Conservation (phyloP, 2,113 vertebrate species). For the Perca schrenkii region DNA sequence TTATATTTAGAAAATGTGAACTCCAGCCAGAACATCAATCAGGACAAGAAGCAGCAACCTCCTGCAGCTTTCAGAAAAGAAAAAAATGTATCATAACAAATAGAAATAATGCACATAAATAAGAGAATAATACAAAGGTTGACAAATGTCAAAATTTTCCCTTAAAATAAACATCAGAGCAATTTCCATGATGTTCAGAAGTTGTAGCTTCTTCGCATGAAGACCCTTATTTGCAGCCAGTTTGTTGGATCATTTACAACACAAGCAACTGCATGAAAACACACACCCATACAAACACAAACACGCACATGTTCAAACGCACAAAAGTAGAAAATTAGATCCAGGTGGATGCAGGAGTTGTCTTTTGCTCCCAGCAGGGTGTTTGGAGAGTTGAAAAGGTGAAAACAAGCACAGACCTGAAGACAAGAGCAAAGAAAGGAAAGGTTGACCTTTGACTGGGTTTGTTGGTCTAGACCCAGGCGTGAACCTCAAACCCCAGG, state of each 20-base stretch:
- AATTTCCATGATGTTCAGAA: background rate
- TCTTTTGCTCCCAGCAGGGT: constrained; percentile 36
- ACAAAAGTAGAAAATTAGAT: constrained; percentile 29
- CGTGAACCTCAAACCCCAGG: constrained; percentile 64
- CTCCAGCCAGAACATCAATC: background rate
- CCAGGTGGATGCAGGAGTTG: constrained; percentile 42
- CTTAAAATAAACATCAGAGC: background rate
- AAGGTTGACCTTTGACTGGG: constrained; percentile 62
- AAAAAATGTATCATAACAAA: background rate
- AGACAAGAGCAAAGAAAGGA: constrained; percentile 47
- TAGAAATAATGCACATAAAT: background rate
- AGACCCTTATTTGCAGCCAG: background rate
- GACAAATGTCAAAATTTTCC: background rate
- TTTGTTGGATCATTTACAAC: background rate
- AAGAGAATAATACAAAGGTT: background rate
- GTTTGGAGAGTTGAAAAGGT: constrained; percentile 38
- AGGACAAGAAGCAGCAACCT: background rate
- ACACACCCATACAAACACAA: background rate
- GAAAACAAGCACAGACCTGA: constrained; percentile 25
- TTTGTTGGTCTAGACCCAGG: constrained; percentile 71
- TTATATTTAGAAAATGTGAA: background rate
- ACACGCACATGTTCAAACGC: background rate
- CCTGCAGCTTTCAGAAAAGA: background rate
- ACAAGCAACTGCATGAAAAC: background rate
- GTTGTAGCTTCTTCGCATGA: background rate